These are phyloP conservation scores for Saguinus imperator DNA, from an alignment of 2,113 vertebrate species.

Conservation along the genomic window DNA sequence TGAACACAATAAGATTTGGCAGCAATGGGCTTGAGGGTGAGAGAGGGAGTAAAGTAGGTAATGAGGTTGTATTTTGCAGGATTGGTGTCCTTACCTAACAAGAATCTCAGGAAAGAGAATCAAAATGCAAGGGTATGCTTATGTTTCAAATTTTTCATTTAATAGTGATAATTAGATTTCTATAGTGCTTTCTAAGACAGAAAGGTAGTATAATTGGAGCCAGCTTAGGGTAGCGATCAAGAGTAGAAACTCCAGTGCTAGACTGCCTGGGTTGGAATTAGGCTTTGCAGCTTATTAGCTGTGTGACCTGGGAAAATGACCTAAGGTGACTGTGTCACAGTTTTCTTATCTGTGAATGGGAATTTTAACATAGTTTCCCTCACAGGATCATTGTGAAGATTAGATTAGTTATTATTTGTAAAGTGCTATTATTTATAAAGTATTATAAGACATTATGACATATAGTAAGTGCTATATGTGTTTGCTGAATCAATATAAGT, in stretches of 20 bases:
- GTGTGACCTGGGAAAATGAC: background rate
- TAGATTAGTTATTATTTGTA: background rate
- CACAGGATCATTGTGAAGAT: background rate
- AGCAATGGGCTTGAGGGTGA: background rate
- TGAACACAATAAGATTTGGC: background rate
- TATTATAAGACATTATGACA: background rate
- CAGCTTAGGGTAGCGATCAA: background rate
- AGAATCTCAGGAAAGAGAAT: background rate
- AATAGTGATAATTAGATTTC: background rate
- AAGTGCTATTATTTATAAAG: background rate
- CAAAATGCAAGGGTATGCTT: background rate
- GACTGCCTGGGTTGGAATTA: background rate
- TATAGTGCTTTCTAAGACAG: background rate
- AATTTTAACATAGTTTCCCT: background rate
- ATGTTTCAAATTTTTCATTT: background rate
- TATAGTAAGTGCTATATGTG: background rate
- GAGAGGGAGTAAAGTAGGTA: background rate
- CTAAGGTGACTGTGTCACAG: background rate
- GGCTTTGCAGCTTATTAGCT: background rate
- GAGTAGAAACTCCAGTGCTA: background rate
- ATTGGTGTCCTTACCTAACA: background rate
- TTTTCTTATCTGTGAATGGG: background rate
- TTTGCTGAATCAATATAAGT: background rate
- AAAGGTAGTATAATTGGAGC: background rate
- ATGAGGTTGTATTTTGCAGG: background rate